Base-by-base conservation (phyloP, 1,140 invertebrate genomes). In the Pseudomyrmex pallidus region DNA sequence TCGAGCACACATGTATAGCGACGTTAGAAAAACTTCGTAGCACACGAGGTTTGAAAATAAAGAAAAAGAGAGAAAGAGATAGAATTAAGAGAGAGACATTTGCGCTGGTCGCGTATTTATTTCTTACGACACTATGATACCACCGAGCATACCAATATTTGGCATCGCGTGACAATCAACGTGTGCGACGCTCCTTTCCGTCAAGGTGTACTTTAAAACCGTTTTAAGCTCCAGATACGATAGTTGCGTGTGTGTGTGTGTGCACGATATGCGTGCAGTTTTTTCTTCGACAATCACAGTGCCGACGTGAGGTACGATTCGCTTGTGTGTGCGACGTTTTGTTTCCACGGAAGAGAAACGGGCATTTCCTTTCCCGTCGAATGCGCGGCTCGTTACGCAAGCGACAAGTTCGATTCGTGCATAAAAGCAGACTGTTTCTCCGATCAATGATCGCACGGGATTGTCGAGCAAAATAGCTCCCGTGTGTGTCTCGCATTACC, bases 241-340 rank as follows among this genome's bases (percentile, higher is more conserved):
- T 62, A 82, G 13, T 35, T 25, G 74, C 68, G 83, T 85, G 83
- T 10, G n/a, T 46, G 63, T 17, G 50, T 35, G 35, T 62, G 63
- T 25, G 48, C 50, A 50, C 9, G 12, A 17, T 35, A 25, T 35
- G 13, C 35, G 20, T 20, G 20, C 20, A 50, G 52, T 85, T n/a
- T 70, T 68, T 56, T 20, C 59, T 80, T 88, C 48, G 83, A 88
- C 84, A 86, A 88, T 89, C 84, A 83, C 77, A 84, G 52, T 72
- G 48, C 59, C 66, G 22, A 15, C 61, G 86, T 80, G 59, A 74
- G 35, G 50, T 83, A 84, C 54, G 4, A 66, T 80, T 80, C 46
- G 56, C 22, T 78, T 68, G 35, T 85, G 73, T 13, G 25, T 74
- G 74, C 46, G 35, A 3, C 35, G 35, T 35, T 35, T 35, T 35